A percentile compares a stretch with the other conserved stretches of the same genome.
Conservation (phyloP, 2,113 vertebrate genomes). For the Butorides virescens region DNA sequence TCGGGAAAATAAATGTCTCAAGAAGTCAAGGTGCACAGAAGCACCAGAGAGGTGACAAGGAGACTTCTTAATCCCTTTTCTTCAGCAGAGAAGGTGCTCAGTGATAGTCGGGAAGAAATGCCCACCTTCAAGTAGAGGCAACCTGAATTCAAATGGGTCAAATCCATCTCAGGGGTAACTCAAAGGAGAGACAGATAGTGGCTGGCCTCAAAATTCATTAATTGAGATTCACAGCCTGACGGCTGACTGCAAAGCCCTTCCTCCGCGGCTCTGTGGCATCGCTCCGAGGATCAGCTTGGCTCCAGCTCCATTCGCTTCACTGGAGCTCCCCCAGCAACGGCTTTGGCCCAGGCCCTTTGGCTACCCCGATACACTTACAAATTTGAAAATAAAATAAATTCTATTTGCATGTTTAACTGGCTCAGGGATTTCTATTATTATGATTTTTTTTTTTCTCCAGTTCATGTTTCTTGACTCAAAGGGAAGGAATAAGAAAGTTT, state of each 20-base stretch:
- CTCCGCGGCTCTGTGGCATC: neutral
- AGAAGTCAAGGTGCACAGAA: neutral
- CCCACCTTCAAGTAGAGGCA: neutral
- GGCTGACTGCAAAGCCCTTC: constrained; percentile 3
- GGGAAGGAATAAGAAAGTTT: neutral
- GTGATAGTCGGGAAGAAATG: neutral
- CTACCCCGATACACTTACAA: constrained; percentile 22
- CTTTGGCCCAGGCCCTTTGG: constrained; percentile 53
- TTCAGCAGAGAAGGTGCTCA: neutral
- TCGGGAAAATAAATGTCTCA: neutral
- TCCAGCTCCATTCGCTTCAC: neutral
- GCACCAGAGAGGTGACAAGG: neutral
- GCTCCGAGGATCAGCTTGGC: constrained; percentile 52
- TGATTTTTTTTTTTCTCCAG: neutral
- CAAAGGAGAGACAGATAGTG: constrained; percentile 10
- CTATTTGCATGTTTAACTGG: constrained; percentile 58
- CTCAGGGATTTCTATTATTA: constrained; percentile 1
- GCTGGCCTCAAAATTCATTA: constrained; percentile 7
- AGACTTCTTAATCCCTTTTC: neutral
- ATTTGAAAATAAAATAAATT: constrained; percentile 53
- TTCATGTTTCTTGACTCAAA: constrained; percentile 26
- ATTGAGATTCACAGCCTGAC: neutral
- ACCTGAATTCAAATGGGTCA: neutral
- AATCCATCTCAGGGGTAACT: neutral
- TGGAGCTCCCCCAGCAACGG: constrained; percentile 50